phyloP scores from a whole-genome alignment of 2,113 vertebrate genomes.

The Typhlomys cinereus region DNA sequence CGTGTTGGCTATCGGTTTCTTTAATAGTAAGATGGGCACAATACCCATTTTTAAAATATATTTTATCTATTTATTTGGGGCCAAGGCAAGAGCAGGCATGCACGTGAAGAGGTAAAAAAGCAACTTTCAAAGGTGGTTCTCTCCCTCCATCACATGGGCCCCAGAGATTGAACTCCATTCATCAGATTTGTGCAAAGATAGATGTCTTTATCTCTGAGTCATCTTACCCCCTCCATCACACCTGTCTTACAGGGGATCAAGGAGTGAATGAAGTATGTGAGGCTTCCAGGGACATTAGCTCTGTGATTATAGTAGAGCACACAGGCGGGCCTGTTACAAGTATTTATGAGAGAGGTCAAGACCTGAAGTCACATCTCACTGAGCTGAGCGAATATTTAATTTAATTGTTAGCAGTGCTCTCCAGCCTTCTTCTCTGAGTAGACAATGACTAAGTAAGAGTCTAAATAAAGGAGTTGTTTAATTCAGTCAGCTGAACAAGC shows the following conservation, averaged over 20 bases:
- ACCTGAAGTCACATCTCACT: neutral
- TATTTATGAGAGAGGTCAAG: neutral
- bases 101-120: too few species aligned
- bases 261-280: neutral
- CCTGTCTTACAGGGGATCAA: neutral
- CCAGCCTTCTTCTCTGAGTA: neutral
- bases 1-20: neutral
- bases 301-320: neutral
- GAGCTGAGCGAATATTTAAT: neutral
- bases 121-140: too few species aligned
- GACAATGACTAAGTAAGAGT: conserved; percentile 51
- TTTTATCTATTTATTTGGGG: too few species aligned
- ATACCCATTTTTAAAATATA: too few species aligned
- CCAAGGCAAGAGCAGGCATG: too few species aligned
- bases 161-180: too few species aligned
- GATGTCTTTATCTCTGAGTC: too few species aligned
- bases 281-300: neutral
- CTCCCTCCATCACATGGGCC: too few species aligned
- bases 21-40: neutral
- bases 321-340: neutral
- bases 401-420: rapidly evolving
- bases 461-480: conserved; percentile 65
- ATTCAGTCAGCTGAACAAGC: conserved; percentile 31
- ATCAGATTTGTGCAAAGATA: too few species aligned
- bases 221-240: too few species aligned